These are phyloP conservation scores for Montipora foliosa DNA, from an alignment of 64 coral and sea anemone genomes.

Conservation along the genomic window DNA sequence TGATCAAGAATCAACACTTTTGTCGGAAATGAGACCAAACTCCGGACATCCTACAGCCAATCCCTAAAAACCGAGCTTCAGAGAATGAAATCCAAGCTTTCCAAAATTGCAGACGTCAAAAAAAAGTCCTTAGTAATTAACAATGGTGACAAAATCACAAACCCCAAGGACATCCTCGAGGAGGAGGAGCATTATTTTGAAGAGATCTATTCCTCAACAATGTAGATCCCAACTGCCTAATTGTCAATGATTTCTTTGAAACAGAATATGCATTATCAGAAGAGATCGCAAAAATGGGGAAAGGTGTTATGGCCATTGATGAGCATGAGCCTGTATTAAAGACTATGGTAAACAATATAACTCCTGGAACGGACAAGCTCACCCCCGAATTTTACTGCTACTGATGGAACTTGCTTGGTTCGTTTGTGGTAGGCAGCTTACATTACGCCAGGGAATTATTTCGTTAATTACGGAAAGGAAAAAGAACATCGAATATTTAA, in stretches of 20 bases:
- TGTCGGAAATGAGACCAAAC: constrained; percentile 6
- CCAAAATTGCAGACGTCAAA: neutral
- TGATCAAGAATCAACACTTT: neutral
- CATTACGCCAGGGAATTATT: neutral
- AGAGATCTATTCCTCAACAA: constrained; percentile 17
- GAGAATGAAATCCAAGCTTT: constrained; percentile 22
- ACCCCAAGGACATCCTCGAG: constrained; percentile 22
- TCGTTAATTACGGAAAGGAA: neutral
- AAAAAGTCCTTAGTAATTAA: neutral
- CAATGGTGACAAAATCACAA: neutral
- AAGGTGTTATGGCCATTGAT: constrained; percentile 16
- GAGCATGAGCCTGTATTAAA: constrained; percentile 23
- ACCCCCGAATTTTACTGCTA: constrained; percentile 14
- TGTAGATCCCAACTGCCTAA: neutral
- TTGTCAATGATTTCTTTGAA: neutral
- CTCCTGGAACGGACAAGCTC: constrained; percentile 14
- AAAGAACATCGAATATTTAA: constrained; percentile 21
- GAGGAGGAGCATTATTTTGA: neutral
- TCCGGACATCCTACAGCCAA: neutral
- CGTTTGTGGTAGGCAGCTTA: constrained; percentile 8
- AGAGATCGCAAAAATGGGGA: constrained; percentile 17
- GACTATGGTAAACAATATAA: constrained; percentile 18
- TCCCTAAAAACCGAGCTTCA: neutral
- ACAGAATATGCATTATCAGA: constrained; percentile 23
- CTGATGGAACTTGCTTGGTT: constrained; percentile 16